phyloP scores from a whole-genome alignment of 2,888 invertebrate species.

The Caenorhabditis wallacei region DNA sequence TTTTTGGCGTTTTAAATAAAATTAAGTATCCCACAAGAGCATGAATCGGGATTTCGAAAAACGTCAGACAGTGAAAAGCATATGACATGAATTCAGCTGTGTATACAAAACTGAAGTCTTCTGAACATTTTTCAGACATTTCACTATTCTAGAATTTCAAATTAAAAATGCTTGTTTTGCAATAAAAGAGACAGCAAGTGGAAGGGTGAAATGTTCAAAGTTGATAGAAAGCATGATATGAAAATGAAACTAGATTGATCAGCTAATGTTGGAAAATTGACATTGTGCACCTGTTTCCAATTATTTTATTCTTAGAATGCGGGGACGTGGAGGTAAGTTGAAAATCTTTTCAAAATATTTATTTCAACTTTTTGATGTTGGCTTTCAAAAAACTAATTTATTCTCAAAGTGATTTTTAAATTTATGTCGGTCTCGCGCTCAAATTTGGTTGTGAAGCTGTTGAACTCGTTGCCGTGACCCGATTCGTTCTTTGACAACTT shows the following conservation, averaged over 20 bases:
- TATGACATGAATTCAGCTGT: background rate
- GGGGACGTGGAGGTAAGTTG: background rate
- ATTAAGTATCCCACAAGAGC: constrained; percentile 19
- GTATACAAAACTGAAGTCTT: background rate
- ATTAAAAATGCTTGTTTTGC: background rate
- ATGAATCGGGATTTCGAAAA: constrained; percentile 23
- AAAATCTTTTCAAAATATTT: too few relatives aligned
- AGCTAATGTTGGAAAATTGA: background rate
- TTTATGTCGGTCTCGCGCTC: background rate
- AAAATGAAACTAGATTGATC: background rate
- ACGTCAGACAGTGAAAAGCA: constrained; percentile 14
- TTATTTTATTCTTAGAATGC: constrained; percentile 10
- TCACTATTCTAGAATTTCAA: background rate
- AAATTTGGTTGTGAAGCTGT: background rate
- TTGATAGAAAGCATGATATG: constrained; percentile 1
- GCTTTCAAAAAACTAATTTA: too few relatives aligned
- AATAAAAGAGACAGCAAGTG: background rate
- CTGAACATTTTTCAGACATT: constrained; percentile 3
- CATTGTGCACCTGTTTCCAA: constrained; percentile 1
- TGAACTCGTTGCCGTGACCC: background rate
- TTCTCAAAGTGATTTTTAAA: background rate
- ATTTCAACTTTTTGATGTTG: background rate
- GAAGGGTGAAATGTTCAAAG: background rate
- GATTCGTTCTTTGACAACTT: background rate
- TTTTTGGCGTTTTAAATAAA: constrained; percentile 25